These are phyloP conservation scores for Argyrosomus regius DNA, from an alignment of 2,797 vertebrate species.

Conservation along the genomic window DNA sequence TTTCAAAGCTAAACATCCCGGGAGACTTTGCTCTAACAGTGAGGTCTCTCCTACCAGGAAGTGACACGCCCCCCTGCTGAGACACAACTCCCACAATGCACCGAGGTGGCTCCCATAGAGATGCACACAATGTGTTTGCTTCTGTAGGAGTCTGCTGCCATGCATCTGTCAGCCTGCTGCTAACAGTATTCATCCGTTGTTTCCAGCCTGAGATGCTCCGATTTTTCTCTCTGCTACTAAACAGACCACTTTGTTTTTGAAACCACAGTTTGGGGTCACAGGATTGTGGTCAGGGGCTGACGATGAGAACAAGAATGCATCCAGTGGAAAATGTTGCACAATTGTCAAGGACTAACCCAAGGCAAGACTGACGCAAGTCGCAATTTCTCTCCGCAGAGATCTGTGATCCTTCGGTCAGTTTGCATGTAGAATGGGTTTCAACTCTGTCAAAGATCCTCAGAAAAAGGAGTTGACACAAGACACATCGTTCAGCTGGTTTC, in stretches of 20 bases:
- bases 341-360: constrained; percentile 49
- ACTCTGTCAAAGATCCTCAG: constrained; percentile 28
- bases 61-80: constrained; percentile 80
- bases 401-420: constrained; percentile 52
- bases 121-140: constrained; percentile 61
- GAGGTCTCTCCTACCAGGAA: constrained; percentile 80
- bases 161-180: constrained; percentile 63
- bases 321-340: constrained; percentile 48
- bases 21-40: constrained; percentile 77
- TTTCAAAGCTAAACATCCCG: constrained; percentile 79
- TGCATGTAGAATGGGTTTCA: constrained; percentile 25
- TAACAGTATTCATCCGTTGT: constrained; percentile 40
- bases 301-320: constrained; percentile 46
- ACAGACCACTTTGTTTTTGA: constrained; percentile 50
- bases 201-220: constrained; percentile 15
- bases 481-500: constrained; percentile 29
- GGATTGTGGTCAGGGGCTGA: constrained; percentile 49
- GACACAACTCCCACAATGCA: constrained; percentile 80
- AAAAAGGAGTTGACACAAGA: constrained; percentile 37
- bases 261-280: constrained; percentile 52
- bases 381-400: constrained; percentile 48
- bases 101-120: constrained; percentile 70
- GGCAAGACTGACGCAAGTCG: constrained; percentile 52
- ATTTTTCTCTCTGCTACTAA: constrained; percentile 29
- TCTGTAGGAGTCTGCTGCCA: constrained; percentile 48